phyloP scores from a whole-genome alignment of 2,797 vertebrate genomes.

The Pipistrellus kuhlii region DNA sequence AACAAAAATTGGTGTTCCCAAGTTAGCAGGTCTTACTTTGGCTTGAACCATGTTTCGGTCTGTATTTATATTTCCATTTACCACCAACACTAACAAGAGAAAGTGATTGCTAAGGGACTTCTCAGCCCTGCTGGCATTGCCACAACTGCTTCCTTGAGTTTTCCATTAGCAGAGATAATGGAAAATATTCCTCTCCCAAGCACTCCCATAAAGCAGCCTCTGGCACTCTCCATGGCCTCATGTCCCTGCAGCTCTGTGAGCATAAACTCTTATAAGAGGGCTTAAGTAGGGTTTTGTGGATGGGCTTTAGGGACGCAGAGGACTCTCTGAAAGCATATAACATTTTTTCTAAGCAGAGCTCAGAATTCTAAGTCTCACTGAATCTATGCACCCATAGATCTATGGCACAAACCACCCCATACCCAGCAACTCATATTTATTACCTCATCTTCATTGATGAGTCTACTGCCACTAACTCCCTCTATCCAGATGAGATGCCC shows the following conservation, averaged over 20 bases:
- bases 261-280: background rate
- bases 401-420: background rate
- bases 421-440: background rate
- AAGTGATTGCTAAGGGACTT: background rate
- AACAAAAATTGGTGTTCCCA: background rate
- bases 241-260: background rate
- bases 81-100: background rate
- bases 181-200: background rate
- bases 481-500: background rate
- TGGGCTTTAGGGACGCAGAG: background rate
- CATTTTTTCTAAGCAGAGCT: background rate
- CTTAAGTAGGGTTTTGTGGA: background rate
- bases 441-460: background rate
- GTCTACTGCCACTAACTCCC: background rate
- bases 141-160: background rate
- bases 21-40: background rate
- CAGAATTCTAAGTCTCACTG: background rate
- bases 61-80: constrained; percentile 29
- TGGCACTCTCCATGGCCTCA: background rate
- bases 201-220: background rate
- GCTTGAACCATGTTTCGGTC: background rate
- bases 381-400: background rate
- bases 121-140: background rate
- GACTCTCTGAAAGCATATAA: background rate
- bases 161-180: background rate